A percentile compares a stretch with the other conserved stretches of the same genome.
These are phyloP conservation scores for Plecturocebus donacophilus DNA, from an alignment of 2,113 vertebrate genomes.

Conservation along the genomic window DNA sequence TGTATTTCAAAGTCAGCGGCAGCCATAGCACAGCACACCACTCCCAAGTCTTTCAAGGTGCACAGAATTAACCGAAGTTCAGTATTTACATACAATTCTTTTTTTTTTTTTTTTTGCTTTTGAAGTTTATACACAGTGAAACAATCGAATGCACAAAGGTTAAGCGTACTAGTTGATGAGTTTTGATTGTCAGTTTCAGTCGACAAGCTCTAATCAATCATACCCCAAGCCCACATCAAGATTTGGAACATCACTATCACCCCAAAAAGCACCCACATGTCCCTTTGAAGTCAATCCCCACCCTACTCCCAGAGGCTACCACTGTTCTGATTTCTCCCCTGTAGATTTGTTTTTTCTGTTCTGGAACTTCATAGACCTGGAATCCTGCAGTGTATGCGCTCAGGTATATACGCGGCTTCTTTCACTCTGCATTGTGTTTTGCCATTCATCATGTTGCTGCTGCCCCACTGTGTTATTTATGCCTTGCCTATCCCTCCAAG, in stretches of 20 bases:
- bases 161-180: neutral
- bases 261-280: neutral
- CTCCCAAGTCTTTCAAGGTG: rapidly evolving
- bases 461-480: neutral
- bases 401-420: neutral
- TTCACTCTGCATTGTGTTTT: rapidly evolving
- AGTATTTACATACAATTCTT: rapidly evolving
- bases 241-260: neutral
- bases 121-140: neutral
- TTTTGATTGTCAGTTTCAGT: neutral
- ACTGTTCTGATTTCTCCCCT: neutral
- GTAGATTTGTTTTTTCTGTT: rapidly evolving
- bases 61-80: rapidly evolving
- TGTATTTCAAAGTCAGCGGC: neutral
- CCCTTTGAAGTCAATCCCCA: too few relatives aligned
- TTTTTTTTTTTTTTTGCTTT: neutral
- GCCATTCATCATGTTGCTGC: rapidly evolving
- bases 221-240: neutral
- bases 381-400: rapidly evolving
- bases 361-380: neutral
- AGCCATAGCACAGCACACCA: neutral
- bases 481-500: rapidly evolving
- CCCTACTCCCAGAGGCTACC: too few relatives aligned
- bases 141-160: rapidly evolving
- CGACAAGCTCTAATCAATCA: rapidly evolving